A percentile compares a stretch with the other conserved stretches of the same genome.
phyloP scores from a whole-genome alignment of 2,797 vertebrate species.

The Halcyon badia region DNA sequence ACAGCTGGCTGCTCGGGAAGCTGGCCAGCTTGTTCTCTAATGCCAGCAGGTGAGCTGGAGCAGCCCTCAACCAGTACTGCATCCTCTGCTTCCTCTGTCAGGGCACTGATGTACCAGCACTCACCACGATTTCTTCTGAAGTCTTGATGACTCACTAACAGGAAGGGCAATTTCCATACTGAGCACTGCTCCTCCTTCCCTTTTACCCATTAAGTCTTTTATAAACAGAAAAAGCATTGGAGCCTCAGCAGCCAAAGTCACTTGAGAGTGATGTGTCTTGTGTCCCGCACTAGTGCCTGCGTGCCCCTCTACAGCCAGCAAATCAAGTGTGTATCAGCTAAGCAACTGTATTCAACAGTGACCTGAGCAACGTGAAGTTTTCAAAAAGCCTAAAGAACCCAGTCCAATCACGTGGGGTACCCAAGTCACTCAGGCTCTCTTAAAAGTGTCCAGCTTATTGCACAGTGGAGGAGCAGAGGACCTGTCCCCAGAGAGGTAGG shows the following conservation, averaged over 20 bases:
- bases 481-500: background rate
- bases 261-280: background rate
- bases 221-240: background rate
- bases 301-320: background rate
- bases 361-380: background rate
- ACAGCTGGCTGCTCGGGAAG: constrained; percentile 2
- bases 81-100: background rate
- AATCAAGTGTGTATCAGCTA: background rate
- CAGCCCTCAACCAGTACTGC: background rate
- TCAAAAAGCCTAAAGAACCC: background rate
- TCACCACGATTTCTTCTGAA: background rate
- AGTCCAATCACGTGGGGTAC: fast-evolving
- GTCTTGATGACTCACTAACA: background rate
- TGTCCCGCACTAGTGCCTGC: background rate
- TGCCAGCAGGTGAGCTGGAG: background rate
- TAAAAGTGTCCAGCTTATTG: background rate
- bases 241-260: background rate
- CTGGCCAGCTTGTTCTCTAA: background rate
- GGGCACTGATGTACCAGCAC: background rate
- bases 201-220: background rate
- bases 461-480: background rate
- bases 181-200: background rate
- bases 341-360: background rate
- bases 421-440: background rate
- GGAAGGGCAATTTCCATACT: background rate